Evolutionary conservation across 2,113 vertebrate genomes (phyloP).

Genomic region (Limanda limanda): DNA sequence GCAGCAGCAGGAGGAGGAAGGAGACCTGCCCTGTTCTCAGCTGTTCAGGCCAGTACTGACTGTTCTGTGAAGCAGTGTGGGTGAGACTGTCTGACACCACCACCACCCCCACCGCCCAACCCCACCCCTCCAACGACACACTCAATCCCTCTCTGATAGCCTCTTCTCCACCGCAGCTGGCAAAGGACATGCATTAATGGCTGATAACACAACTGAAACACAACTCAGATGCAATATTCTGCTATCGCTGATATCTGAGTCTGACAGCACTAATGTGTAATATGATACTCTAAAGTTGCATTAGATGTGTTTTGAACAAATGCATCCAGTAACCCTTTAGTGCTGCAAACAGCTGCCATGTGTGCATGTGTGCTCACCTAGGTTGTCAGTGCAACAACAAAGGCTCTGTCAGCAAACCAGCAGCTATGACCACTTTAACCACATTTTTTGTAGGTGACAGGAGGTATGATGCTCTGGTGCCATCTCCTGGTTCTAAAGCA

Average conservation of each 20-base stretch:
- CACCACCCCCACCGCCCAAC: neutral
- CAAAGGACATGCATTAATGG: slow-evolving; percentile 53
- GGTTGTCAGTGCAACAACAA: slow-evolving; percentile 1
- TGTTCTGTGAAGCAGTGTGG: slow-evolving; percentile 61
- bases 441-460: neutral
- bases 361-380: neutral
- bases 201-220: slow-evolving; percentile 17
- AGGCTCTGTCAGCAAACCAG: slow-evolving; percentile 14
- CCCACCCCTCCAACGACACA: slow-evolving; percentile 10
- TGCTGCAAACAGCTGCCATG: neutral
- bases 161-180: slow-evolving; percentile 55
- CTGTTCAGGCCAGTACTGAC: slow-evolving; percentile 67
- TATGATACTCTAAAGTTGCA: neutral
- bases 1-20: slow-evolving; percentile 58
- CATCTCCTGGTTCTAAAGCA: slow-evolving; percentile 52
- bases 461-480: slow-evolving; percentile 40
- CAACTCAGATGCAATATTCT: neutral
- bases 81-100: slow-evolving; percentile 50
- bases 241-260: neutral
- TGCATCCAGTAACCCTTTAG: neutral
- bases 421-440: slow-evolving; percentile 20
- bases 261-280: neutral
- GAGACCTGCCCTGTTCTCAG: slow-evolving; percentile 72
- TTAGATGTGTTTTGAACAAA: neutral
- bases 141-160: slow-evolving; percentile 39